Percentiles rank a stretch among this genome's conserved stretches.
Evolutionary conservation across 2,888 invertebrate genomes (phyloP).

Genomic region (Spilosoma lubricipeda): DNA sequence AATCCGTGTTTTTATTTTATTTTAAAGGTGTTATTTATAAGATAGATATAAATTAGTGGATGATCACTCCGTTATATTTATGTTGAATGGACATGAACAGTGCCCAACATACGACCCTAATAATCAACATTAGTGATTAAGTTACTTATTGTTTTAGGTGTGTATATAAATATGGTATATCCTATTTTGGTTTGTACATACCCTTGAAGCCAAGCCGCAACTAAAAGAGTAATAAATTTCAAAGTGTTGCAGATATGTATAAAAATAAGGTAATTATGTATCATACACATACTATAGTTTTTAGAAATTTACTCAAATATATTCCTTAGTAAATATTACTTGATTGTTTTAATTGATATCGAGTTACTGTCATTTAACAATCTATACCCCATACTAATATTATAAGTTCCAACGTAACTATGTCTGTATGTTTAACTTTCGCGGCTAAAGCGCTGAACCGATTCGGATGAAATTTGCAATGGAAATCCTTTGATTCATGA

Average conservation of each 20-base stretch:
- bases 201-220: conserved; percentile 35
- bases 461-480: too few relatives aligned
- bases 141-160: conserved; percentile 51
- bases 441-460: too few relatives aligned
- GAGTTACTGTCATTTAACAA: background rate
- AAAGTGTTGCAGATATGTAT: conserved; percentile 63
- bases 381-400: too few relatives aligned
- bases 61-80: conserved; percentile 28
- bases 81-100: conserved; percentile 29
- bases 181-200: conserved; percentile 51
- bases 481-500: too few relatives aligned
- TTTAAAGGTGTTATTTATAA: conserved; percentile 31
- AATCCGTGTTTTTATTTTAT: conserved; percentile 36
- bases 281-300: conserved; percentile 70
- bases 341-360: conserved; percentile 36
- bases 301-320: conserved; percentile 73
- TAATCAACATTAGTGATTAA: conserved; percentile 39
- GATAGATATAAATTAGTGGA: conserved; percentile 34
- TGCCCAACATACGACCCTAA: conserved; percentile 30
- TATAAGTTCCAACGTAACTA: too few relatives aligned
- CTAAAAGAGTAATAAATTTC: conserved; percentile 50
- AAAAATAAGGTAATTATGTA: conserved; percentile 69
- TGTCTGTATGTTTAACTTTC: too few relatives aligned
- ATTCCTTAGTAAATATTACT: conserved; percentile 66
- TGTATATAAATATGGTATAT: conserved; percentile 56